Evolutionary conservation across 64 coral and sea anemone species (phyloP).

Genomic region (Montipora foliosa): DNA sequence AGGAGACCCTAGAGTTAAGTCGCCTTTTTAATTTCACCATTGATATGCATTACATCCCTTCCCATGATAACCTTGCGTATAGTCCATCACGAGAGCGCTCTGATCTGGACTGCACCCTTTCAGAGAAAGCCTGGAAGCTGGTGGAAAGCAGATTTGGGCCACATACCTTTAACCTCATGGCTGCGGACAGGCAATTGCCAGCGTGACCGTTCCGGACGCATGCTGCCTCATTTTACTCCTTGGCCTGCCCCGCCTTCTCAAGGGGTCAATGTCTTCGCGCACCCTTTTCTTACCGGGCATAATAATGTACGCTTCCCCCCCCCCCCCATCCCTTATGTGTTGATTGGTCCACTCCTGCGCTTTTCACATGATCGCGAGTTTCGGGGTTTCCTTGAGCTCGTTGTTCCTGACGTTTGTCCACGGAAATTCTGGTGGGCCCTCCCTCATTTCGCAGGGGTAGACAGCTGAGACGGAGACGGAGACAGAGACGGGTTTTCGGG

Average conservation of each 20-base stretch:
- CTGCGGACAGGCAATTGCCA: too few relatives aligned
- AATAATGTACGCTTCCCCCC: constrained; percentile 52
- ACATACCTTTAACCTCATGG: too few relatives aligned
- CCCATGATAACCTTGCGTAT: too few relatives aligned
- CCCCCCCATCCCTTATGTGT: not conserved
- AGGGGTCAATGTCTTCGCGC: constrained; percentile 43
- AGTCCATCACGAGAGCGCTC: too few relatives aligned
- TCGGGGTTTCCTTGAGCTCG: not conserved
- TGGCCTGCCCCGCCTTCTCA: constrained; percentile 11
- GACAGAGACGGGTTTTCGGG: too few relatives aligned
- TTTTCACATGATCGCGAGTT: constrained; percentile 1
- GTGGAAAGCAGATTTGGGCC: too few relatives aligned
- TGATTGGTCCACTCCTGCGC: constrained; percentile 2
- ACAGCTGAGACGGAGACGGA: not conserved
- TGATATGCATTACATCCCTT: too few relatives aligned
- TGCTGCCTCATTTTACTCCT: not conserved
- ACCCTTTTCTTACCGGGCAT: not conserved
- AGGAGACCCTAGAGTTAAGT: too few relatives aligned
- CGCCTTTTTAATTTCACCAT: too few relatives aligned
- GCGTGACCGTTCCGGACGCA: too few relatives aligned
- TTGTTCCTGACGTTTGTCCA: not conserved
- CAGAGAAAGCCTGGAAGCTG: too few relatives aligned
- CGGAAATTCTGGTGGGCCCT: not conserved
- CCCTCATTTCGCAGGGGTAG: not conserved
- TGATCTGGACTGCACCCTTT: too few relatives aligned